Base-by-base conservation (phyloP, 1,140 invertebrate genomes). In the Stegodyphus dumicola region DNA sequence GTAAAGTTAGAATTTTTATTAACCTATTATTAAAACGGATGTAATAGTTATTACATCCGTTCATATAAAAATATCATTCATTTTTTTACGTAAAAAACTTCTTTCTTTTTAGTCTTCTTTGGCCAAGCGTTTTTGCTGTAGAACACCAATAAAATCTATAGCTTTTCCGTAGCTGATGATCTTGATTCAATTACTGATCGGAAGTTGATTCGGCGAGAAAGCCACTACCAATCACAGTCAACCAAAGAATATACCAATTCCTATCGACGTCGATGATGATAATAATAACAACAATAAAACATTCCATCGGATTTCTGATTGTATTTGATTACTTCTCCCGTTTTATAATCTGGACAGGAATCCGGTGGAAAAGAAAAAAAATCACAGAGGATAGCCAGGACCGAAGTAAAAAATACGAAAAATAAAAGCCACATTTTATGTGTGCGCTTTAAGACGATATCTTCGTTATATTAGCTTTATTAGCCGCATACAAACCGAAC, bases 381-480 rank as follows among this genome's bases (percentile, higher is more conserved):
- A 18, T 17, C 33, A 70, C 77, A 56, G 51, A 70, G 53, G 49
- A 52, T 18, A 79, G 52, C 71, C 15, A 70, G 11, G 18, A 53
- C 7, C 1, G 17, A 67, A 74, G 33, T 65, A 65, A 74, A 52
- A 18, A 53, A 5, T 17, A 9, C 7, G 7, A 33, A 33, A 33
- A 33, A 33, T 33, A 33, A 33, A 6, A 6, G 51, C 51, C 49
- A 33, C 7, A 65, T 49, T n/a, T 51, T 75, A 56, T 67, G 17
- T 67, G 17, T 13, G 7, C 65, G 17, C 11, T n/a, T 67, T 67
- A 71, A 77, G 33, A 65, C 15, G 56, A 56, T 66, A 33, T 53
- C 56, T 83, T 83, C 79, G 70, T 83, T 83, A 83, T 83, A 67
- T 53, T 75, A 67, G 69, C 79, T 83, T 83, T 83, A 83, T 83